Evolutionary conservation across 2,888 invertebrate genomes (phyloP).

Genomic region (Drosophila phalerata): DNA sequence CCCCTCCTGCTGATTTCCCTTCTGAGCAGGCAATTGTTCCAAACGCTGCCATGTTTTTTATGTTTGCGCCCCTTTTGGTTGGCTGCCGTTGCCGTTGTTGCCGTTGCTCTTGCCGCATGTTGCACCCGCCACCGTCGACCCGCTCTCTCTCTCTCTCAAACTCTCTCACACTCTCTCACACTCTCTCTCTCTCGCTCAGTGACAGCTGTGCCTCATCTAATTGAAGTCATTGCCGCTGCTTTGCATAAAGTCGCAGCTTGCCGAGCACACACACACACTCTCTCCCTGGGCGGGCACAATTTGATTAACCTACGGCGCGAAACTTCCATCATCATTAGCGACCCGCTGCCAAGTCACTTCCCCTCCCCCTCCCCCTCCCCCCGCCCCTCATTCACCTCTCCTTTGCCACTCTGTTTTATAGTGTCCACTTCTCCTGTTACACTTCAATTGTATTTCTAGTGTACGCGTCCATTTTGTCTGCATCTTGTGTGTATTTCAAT

Average conservation of each 20-base stretch:
- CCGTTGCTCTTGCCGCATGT: constrained; percentile 27
- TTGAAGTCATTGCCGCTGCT: constrained; percentile 68
- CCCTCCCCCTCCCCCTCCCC: constrained; percentile 11
- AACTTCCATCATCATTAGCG: constrained; percentile 78
- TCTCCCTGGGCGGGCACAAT: constrained; percentile 51
- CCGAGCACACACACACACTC: constrained; percentile 13
- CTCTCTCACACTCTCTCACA: constrained; percentile 13
- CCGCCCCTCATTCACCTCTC: constrained; percentile 1
- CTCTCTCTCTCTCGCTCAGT: constrained; percentile 3
- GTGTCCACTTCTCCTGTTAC: constrained; percentile 65
- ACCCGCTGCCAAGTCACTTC: constrained; percentile 16
- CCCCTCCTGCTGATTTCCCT: constrained; percentile 7
- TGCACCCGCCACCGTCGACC: constrained; percentile 61
- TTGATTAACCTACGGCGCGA: constrained; percentile 72
- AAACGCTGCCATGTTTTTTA: constrained; percentile 64
- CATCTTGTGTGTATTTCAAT: neutral
- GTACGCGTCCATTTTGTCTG: constrained; percentile 46
- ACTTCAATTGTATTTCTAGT: constrained; percentile 74
- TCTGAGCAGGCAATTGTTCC: constrained; percentile 40
- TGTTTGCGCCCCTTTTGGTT: constrained; percentile 75
- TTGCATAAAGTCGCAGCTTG: constrained; percentile 61
- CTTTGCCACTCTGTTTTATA: constrained; percentile 20
- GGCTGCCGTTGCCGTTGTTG: constrained; percentile 35
- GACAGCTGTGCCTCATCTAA: constrained; percentile 61
- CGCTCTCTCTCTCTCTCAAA: constrained; percentile 17